Evolutionary conservation across 2,113 vertebrate genomes (phyloP).

Genomic region (Piprites chloris): DNA sequence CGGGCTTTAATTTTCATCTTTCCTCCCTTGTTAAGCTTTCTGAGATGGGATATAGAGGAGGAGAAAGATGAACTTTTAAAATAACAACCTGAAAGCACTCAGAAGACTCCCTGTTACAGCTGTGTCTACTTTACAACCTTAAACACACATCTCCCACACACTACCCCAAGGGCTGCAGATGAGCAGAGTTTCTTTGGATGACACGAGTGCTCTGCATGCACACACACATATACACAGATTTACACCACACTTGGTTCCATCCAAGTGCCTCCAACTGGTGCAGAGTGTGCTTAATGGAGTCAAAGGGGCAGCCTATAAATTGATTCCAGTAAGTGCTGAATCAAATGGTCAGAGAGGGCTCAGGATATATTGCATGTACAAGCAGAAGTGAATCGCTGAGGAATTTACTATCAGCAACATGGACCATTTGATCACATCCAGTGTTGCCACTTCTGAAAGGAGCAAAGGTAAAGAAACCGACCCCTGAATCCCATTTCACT

Average conservation of each 20-base stretch:
- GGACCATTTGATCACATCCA: background rate
- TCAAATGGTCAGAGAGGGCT: background rate
- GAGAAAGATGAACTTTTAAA: background rate
- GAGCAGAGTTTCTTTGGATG: background rate
- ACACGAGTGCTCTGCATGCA: accelerated
- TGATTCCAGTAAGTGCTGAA: background rate
- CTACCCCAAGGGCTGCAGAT: background rate
- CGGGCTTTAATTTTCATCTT: background rate
- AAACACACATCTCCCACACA: background rate
- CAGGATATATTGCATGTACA: background rate
- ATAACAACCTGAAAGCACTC: background rate
- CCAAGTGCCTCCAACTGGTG: background rate
- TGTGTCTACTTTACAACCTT: background rate
- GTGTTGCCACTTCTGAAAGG: background rate
- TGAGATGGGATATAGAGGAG: background rate
- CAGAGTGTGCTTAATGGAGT: background rate
- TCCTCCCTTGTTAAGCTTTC: background rate
- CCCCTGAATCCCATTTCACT: background rate
- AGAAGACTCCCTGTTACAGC: background rate
- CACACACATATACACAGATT: accelerated
- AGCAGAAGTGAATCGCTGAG: background rate
- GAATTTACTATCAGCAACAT: background rate
- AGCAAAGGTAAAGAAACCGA: background rate
- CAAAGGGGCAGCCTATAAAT: constrained; percentile 9
- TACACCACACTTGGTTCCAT: background rate